Evolutionary conservation across 2,888 invertebrate species (phyloP), one percentile per base, ranked within the genome.

Genomic region (Drosophila aldrichi): DNA sequence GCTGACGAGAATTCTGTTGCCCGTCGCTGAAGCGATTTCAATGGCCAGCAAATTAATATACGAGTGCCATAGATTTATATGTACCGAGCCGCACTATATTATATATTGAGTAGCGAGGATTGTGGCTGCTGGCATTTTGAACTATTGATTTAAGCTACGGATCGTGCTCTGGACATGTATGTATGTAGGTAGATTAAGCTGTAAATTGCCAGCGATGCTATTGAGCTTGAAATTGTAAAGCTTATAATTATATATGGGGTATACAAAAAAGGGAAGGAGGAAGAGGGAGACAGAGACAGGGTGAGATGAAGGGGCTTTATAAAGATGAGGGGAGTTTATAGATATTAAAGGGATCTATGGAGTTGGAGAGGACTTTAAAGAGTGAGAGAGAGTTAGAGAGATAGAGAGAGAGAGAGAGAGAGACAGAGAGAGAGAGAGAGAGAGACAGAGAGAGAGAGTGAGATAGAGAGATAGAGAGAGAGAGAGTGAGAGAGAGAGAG

Each of bases 21-120:
- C 25, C 25, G 25, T 29, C 46, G 12, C 44, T 36, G 29, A 40
- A 51, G 44, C 58, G 44, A 74, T 67, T 67, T 56, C 40, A 59
- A 58, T 49, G 43, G 54, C 18, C 62, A 29, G 44, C 52, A 75
- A 79, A 75, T 75, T 60, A 69, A 70, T 69, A 44, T 51, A 48
- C 20, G 22, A 29, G n/a, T 49, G 41, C 49, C 49, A 44, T 62
- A 52, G 49, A 62, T 48, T 52, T 44, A 38, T 29, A 36, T 20
- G 25, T 29, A 16, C 32, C 25, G 34, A 43, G 44, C 68, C 48
- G 22, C 22, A 48, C 54, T 32, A 8, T 12, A 49, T 49, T 54
- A 34, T 49, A 43, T 49, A 55, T 61, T 32, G 36, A 48, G 63
- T 1, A 49, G 43, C 38, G 51, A 43, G 40, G 22, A 58, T 67